Evolutionary conservation across 2,113 vertebrate species (phyloP).

Genomic region (Planiliza haematocheilus): DNA sequence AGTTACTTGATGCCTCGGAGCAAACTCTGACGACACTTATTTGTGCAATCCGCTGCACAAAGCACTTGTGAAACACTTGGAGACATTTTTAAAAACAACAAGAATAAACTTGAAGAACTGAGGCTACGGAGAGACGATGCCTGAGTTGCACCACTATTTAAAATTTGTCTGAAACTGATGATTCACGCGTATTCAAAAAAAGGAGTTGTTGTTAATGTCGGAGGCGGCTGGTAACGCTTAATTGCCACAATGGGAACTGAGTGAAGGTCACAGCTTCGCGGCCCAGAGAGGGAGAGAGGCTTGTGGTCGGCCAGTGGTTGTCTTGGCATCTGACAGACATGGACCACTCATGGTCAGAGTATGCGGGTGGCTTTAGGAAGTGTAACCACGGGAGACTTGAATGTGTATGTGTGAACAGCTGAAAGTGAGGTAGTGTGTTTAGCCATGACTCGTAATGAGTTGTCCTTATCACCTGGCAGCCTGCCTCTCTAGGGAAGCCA

Average conservation of each 20-base stretch:
- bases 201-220: slow-evolving; percentile 20
- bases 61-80: slow-evolving; percentile 42
- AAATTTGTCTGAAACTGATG: slow-evolving; percentile 17
- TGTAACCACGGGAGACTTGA: slow-evolving; percentile 30
- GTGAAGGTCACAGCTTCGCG: not conserved
- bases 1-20: slow-evolving; percentile 15
- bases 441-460: slow-evolving; percentile 36
- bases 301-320: slow-evolving; percentile 36
- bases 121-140: slow-evolving; percentile 1
- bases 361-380: slow-evolving; percentile 43
- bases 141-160: slow-evolving; percentile 30
- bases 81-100: slow-evolving; percentile 35
- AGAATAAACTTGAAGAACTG: slow-evolving; percentile 56
- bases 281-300: slow-evolving; percentile 6
- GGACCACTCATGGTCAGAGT: slow-evolving; percentile 24
- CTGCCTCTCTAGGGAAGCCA: slow-evolving; percentile 18
- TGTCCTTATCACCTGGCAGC: slow-evolving; percentile 53
- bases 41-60: slow-evolving; percentile 14
- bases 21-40: slow-evolving; percentile 2
- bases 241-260: slow-evolving; percentile 13
- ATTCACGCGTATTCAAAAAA: not conserved
- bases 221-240: slow-evolving; percentile 9
- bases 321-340: slow-evolving; percentile 22
- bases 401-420: slow-evolving; percentile 51
- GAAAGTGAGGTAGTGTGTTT: slow-evolving; percentile 29